phyloP scores from a whole-genome alignment of 1,140 invertebrate genomes.

The Phocides pigmalion region DNA sequence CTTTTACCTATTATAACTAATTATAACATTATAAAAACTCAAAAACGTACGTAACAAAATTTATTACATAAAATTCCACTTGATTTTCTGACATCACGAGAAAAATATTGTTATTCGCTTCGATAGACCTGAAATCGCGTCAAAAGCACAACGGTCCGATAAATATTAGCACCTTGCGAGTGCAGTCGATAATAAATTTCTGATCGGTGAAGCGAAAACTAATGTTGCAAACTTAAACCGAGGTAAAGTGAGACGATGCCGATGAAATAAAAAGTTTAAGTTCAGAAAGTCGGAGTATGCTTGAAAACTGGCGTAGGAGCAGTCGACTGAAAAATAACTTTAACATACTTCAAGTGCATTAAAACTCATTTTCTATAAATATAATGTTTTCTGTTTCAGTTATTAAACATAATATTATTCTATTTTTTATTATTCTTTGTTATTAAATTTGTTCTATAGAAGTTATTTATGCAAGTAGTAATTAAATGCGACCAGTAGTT shows the following conservation, averaged over 20 bases:
- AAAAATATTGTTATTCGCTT: background rate
- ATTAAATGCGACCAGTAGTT: no score
- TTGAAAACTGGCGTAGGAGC: conserved; percentile 29
- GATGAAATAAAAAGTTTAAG: conserved; percentile 45
- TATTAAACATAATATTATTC: no score
- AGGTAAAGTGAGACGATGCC: conserved; percentile 43
- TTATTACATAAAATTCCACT: no score
- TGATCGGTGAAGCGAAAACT: conserved; percentile 41
- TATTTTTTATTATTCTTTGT: no score
- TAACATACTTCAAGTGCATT: background rate
- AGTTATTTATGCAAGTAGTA: no score
- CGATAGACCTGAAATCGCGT: background rate
- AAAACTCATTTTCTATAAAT: background rate
- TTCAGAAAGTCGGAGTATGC: conserved; percentile 25
- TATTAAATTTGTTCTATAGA: no score
- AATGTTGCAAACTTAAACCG: conserved; percentile 51
- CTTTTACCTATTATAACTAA: background rate
- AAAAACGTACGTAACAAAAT: no score
- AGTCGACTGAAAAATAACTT: conserved; percentile 50
- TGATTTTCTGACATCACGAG: background rate
- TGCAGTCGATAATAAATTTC: conserved; percentile 47
- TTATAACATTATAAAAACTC: background rate
- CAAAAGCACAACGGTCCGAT: conserved; percentile 17
- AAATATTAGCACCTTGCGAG: conserved; percentile 11
- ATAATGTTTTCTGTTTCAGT: background rate